Percentiles rank a stretch among this genome's conserved stretches.
These are phyloP conservation scores for Steatornis caripensis DNA, from an alignment of 2,113 vertebrate species.

Conservation along the genomic window DNA sequence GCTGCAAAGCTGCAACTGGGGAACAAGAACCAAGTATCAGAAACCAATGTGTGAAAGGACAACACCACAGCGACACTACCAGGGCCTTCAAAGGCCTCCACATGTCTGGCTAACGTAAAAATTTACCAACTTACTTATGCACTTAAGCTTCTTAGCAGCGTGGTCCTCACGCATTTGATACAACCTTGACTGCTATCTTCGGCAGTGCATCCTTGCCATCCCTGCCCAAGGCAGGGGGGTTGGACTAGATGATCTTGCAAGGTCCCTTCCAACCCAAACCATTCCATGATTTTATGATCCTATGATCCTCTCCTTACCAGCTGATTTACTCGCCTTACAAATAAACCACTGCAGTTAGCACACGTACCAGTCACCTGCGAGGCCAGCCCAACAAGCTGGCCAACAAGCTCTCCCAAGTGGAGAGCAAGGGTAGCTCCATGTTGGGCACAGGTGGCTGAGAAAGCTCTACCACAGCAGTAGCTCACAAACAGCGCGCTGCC, in stretches of 20 bases:
- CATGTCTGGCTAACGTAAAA: background rate
- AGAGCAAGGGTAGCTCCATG: background rate
- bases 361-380: rapidly evolving
- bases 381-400: background rate
- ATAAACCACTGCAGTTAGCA: background rate
- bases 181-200: background rate
- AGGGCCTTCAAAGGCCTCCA: background rate
- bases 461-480: background rate
- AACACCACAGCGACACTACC: background rate
- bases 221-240: background rate
- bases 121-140: background rate
- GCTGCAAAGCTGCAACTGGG: background rate
- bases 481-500: background rate
- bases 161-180: background rate
- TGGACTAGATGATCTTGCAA: background rate
- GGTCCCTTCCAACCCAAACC: background rate
- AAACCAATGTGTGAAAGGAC: background rate
- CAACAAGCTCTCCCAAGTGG: background rate
- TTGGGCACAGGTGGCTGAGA: background rate
- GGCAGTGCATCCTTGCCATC: background rate
- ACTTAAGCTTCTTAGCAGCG: background rate
- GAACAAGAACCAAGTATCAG: background rate
- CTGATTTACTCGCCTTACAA: background rate
- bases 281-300: background rate
- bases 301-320: background rate